Percentiles rank a stretch among this genome's conserved stretches.
phyloP scores from a whole-genome alignment of 2,113 vertebrate species.

The Centropus bengalensis region DNA sequence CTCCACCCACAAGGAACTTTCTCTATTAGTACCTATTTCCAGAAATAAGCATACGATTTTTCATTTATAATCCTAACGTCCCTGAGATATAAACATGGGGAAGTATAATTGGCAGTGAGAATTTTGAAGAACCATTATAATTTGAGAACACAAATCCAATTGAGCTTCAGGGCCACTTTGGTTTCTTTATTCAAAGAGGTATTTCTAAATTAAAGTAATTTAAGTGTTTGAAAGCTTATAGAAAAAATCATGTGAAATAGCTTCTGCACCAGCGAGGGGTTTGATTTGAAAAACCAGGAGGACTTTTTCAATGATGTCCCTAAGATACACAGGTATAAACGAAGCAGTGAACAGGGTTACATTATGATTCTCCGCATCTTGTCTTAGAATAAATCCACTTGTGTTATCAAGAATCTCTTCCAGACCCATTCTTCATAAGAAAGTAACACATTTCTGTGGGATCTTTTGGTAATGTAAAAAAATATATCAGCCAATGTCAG shows the following conservation, averaged over 20 bases:
- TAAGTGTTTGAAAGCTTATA: background rate
- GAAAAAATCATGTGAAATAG: background rate
- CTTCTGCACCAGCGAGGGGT: background rate
- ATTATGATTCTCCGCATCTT: background rate
- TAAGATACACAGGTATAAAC: background rate
- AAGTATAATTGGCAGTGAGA: background rate
- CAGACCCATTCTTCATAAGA: background rate
- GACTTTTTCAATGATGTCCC: background rate
- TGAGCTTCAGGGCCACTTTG: background rate
- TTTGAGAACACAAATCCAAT: background rate
- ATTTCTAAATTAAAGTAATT: background rate
- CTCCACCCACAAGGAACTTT: background rate
- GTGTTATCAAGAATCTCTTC: background rate
- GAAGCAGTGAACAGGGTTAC: background rate
- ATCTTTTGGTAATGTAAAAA: background rate
- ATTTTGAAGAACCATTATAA: background rate
- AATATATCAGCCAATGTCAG: no score
- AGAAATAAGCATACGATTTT: background rate
- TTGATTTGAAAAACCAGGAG: background rate
- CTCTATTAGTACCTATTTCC: background rate
- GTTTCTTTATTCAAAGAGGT: background rate
- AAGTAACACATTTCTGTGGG: background rate
- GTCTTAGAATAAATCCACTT: background rate
- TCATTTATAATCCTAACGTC: background rate
- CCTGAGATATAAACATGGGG: background rate